phyloP scores from a whole-genome alignment of 2,888 invertebrate species.

The Acanthosepion pharaonis region DNA sequence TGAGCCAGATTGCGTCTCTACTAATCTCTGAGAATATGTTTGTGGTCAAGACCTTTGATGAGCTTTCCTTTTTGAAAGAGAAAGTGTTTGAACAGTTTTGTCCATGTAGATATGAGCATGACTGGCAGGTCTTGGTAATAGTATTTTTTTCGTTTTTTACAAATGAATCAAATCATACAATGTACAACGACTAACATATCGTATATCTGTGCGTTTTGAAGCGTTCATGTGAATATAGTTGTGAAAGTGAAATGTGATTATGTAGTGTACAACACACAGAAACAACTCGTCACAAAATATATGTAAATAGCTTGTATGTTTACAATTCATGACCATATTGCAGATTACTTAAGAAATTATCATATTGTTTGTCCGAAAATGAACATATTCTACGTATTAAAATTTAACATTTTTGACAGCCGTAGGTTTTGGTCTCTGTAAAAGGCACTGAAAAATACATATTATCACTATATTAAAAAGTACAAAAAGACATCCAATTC shows the following conservation, averaged over 20 bases:
- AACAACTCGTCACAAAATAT: neutral
- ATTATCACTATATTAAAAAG: neutral
- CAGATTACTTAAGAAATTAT: neutral
- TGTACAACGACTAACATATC: neutral
- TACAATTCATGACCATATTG: neutral
- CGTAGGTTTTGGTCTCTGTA: neutral
- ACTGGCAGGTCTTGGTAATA: neutral
- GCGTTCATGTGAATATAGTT: neutral
- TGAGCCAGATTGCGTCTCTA: neutral
- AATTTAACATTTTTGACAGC: neutral
- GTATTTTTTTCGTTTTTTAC: neutral
- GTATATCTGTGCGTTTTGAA: neutral
- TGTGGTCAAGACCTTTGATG: neutral
- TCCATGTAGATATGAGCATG: conserved; percentile 56
- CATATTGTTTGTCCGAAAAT: neutral
- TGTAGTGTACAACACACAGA: neutral
- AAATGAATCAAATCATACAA: neutral
- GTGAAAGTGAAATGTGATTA: neutral
- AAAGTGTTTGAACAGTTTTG: conserved; percentile 39
- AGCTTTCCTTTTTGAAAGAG: neutral
- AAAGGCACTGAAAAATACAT: neutral
- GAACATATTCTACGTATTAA: neutral
- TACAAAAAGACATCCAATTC: neutral
- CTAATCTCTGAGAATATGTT: neutral
- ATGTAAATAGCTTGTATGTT: neutral